phyloP scores from a whole-genome alignment of 2,888 invertebrate species.

The Rotaria sp. region DNA sequence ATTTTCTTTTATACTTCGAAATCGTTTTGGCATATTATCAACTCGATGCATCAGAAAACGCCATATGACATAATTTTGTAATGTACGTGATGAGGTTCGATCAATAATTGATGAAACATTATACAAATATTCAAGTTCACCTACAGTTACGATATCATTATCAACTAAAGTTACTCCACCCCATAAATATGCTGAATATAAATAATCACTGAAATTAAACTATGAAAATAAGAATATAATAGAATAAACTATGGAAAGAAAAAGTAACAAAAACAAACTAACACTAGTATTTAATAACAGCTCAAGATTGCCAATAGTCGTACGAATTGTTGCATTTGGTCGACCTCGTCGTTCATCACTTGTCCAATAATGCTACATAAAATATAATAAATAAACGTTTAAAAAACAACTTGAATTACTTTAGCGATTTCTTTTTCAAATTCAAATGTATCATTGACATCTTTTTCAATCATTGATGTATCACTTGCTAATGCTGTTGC shows the following conservation, averaged over 20 bases:
- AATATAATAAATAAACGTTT: neutral
- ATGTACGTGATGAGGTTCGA: neutral
- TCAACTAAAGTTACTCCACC: neutral
- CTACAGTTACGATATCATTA: neutral
- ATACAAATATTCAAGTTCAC: neutral
- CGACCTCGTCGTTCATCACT: neutral
- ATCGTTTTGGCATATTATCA: constrained; percentile 76
- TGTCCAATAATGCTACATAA: neutral
- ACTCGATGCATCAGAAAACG: constrained; percentile 68
- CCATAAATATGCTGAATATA: neutral
- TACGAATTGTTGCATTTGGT: constrained; percentile 34
- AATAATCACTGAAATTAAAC: neutral
- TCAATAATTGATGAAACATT: neutral
- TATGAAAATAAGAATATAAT: neutral
- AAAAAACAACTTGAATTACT: neutral
- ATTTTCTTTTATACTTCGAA: constrained; percentile 71
- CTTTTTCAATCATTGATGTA: neutral
- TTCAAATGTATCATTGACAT: constrained; percentile 30
- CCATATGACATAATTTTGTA: constrained; percentile 70
- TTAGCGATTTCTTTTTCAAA: constrained; percentile 37
- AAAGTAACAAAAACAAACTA: neutral
- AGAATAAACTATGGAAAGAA: neutral
- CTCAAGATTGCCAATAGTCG: neutral
- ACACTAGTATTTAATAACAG: neutral
- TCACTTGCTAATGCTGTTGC: neutral